Conservation (phyloP, 2,113 vertebrate species). For the Elephas maximus region DNA sequence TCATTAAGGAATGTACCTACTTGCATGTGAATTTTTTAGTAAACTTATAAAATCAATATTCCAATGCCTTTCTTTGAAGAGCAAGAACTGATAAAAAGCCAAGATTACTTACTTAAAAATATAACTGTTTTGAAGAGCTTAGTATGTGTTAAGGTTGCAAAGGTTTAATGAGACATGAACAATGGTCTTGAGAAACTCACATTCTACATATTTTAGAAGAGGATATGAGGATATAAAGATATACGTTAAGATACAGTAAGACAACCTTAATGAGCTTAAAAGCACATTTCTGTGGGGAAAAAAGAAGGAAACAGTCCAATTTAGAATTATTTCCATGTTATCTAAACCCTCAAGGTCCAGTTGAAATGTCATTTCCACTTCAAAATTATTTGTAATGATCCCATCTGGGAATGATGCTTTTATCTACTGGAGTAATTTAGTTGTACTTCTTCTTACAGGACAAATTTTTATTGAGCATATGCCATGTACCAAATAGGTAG, state of each 20-base stretch:
- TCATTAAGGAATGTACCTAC: slow-evolving; percentile 60
- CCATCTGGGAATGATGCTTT: background rate
- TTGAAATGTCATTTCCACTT: background rate
- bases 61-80: slow-evolving; percentile 41
- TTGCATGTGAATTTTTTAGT: slow-evolving; percentile 59
- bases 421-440: background rate
- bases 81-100: slow-evolving; percentile 35
- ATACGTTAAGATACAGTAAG: background rate
- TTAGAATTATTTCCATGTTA: background rate
- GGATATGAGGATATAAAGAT: background rate
- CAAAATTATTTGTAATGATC: background rate
- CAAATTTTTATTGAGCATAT: background rate
- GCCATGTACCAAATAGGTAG: background rate
- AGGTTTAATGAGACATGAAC: background rate
- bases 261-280: background rate
- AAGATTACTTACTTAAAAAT: slow-evolving; percentile 56
- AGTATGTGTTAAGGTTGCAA: background rate
- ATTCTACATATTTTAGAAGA: background rate
- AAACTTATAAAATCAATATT: slow-evolving; percentile 56
- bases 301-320: background rate
- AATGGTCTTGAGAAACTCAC: background rate
- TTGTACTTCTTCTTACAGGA: background rate
- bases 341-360: background rate
- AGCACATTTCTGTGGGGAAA: background rate
- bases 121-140: slow-evolving; percentile 59